A percentile compares a stretch with the other conserved stretches of the same genome.
Conservation (phyloP, 2,113 vertebrate genomes). For the Tetraodon nigroviridis region DNA sequence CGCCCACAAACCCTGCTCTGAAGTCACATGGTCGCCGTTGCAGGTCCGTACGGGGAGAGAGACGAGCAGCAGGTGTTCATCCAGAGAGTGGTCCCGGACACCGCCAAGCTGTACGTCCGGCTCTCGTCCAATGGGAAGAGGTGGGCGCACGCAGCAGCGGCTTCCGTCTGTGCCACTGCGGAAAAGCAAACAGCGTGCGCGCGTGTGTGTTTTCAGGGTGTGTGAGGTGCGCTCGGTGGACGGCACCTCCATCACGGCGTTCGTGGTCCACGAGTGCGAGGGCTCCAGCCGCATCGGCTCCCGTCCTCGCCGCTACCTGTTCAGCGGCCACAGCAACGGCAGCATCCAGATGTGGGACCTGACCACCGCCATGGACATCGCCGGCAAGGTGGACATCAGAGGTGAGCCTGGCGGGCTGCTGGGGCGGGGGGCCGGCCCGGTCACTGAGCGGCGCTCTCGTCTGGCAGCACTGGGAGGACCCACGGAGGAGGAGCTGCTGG, state of each 20-base stretch:
- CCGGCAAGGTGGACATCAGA: slow-evolving; percentile 73
- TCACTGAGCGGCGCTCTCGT: slow-evolving; percentile 3
- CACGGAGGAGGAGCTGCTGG: slow-evolving; percentile 83
- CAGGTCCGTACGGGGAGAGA: slow-evolving; percentile 86
- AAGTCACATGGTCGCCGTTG: neutral
- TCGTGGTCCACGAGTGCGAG: slow-evolving; percentile 89
- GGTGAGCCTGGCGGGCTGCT: slow-evolving; percentile 41
- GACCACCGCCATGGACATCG: slow-evolving; percentile 86
- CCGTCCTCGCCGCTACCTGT: slow-evolving; percentile 81
- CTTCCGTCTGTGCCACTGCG: neutral
- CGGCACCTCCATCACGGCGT: slow-evolving; percentile 79
- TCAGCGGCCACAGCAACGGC: slow-evolving; percentile 87
- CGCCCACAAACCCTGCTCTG: too few relatives aligned
- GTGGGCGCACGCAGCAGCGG: slow-evolving; percentile 47
- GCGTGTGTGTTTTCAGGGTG: slow-evolving; percentile 75
- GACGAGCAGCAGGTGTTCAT: slow-evolving; percentile 92
- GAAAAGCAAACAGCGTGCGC: neutral
- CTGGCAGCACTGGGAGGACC: slow-evolving; percentile 77
- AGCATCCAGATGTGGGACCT: slow-evolving; percentile 94
- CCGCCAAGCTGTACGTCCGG: slow-evolving; percentile 83
- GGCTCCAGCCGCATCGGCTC: slow-evolving; percentile 87
- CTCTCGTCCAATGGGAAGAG: slow-evolving; percentile 89
- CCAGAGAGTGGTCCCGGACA: slow-evolving; percentile 87
- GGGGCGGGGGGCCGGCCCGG: neutral
- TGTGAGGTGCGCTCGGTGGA: slow-evolving; percentile 87